Percentiles rank a stretch among this genome's conserved stretches.
These are phyloP conservation scores for Diphyllodes magnificus DNA, from an alignment of 2,113 vertebrate species.

Conservation along the genomic window DNA sequence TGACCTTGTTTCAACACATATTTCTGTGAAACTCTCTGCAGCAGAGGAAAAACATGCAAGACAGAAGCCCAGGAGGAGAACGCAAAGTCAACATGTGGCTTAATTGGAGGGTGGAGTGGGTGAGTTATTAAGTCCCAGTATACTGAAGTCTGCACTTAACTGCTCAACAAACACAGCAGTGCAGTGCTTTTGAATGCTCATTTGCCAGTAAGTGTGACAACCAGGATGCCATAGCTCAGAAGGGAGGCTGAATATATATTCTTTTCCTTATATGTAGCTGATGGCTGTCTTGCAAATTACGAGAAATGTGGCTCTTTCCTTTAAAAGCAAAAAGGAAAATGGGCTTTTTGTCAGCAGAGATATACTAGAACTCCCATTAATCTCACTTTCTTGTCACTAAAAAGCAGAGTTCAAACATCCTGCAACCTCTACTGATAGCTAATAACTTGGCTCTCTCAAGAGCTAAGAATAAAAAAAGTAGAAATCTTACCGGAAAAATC, in stretches of 20 bases:
- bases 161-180: slow-evolving; percentile 38
- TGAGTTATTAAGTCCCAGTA: not conserved
- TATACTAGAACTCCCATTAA: slow-evolving; percentile 1
- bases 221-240: not conserved
- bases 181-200: not conserved
- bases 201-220: slow-evolving; percentile 21
- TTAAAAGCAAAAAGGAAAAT: slow-evolving; percentile 44
- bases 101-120: not conserved
- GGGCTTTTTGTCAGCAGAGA: slow-evolving; percentile 45
- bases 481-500: slow-evolving; percentile 19
- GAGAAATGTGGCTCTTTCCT: not conserved
- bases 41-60: not conserved
- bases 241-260: not conserved
- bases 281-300: not conserved
- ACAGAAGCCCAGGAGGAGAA: not conserved
- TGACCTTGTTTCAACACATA: not conserved
- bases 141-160: not conserved
- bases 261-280: not conserved
- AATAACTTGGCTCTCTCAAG: slow-evolving; percentile 48
- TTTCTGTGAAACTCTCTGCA: slow-evolving; percentile 5
- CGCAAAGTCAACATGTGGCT: not conserved
- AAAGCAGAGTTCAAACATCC: slow-evolving; percentile 56
- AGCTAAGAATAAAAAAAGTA: slow-evolving; percentile 18
- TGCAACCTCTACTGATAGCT: slow-evolving; percentile 54
- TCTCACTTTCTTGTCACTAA: slow-evolving; percentile 44